Base-by-base conservation (phyloP, 92 coral and sea anemone genomes). In the Porites divaricata region DNA sequence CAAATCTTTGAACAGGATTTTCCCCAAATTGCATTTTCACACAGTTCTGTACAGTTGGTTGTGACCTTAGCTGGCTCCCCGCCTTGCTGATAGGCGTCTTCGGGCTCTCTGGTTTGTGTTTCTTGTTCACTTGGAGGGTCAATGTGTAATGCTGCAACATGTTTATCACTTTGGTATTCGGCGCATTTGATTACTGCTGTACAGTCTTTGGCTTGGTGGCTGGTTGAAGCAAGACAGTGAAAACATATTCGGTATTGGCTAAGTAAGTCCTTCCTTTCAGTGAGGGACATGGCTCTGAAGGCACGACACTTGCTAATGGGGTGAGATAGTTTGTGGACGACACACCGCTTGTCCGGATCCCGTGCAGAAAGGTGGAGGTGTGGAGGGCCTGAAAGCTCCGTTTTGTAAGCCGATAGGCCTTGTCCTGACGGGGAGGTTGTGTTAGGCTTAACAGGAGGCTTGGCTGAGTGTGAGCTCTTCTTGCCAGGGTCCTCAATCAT, bases 1-100 rank as follows among this genome's bases (percentile, higher is more conserved):
- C 88, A 90, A 28, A 90, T 87, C 63, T 87, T 90, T 17, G 88
- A 22, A 24, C 91, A 90, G 14, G 93, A 90, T 26, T 25, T 72
- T 25, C 81, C 45, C 22, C 63, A 77, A 8, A 14, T 8, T 23
- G 35, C 59, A 14, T 24, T 57, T 13, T 75, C 73, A 23, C 91
- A 81, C 17, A 90, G 57, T 50, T 90, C 67, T 4, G 93, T 89
- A 84, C 93, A 89, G 1, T 26, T 72, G 9, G 72, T 6, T 22
- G 78, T 49, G 0, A 81, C 24, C 1, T 80, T 51, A 14, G 19
- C n/a, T 5, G 88, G 9, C 93, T 90, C 93, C 93, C 62, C 76
- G 70, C 93, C 90, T 16, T 90, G 85, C 52, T 35, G 74, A 53
- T 65, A 78, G 66, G 58, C 74, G n/a, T 62, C 79, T 19, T 14